Evolutionary conservation across 2,113 vertebrate genomes (phyloP).

Genomic region (Strix aluco): DNA sequence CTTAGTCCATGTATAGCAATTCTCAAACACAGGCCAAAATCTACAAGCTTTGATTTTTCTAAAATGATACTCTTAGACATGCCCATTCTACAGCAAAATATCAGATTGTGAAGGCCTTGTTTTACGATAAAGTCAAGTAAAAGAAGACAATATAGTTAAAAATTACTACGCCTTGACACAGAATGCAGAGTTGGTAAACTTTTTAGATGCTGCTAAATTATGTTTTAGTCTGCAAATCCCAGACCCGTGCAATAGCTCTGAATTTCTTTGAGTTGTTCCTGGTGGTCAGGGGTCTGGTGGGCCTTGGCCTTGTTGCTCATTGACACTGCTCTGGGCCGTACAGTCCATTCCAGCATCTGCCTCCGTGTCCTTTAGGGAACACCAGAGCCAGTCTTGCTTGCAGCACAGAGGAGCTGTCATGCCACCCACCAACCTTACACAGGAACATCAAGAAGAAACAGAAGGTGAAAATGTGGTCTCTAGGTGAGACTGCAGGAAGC

Average conservation of each 20-base stretch:
- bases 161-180: neutral
- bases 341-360: neutral
- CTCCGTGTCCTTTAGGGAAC: neutral
- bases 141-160: neutral
- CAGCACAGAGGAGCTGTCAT: neutral
- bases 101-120: fast-evolving
- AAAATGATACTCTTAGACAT: neutral
- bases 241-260: neutral
- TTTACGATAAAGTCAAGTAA: neutral
- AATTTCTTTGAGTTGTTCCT: neutral
- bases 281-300: neutral
- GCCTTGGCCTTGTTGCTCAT: neutral
- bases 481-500: neutral
- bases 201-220: neutral
- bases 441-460: neutral
- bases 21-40: neutral
- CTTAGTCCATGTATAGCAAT: neutral
- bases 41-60: neutral
- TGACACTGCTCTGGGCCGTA: fast-evolving
- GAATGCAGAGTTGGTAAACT: neutral
- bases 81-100: neutral
- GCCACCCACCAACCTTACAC: neutral
- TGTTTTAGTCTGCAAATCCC: neutral
- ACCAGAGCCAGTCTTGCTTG: neutral
- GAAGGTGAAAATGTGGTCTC: neutral